A percentile compares a stretch with the other conserved stretches of the same genome.
Evolutionary conservation across 2,888 invertebrate genomes (phyloP).

Genomic region (Abrostola tripartita): DNA sequence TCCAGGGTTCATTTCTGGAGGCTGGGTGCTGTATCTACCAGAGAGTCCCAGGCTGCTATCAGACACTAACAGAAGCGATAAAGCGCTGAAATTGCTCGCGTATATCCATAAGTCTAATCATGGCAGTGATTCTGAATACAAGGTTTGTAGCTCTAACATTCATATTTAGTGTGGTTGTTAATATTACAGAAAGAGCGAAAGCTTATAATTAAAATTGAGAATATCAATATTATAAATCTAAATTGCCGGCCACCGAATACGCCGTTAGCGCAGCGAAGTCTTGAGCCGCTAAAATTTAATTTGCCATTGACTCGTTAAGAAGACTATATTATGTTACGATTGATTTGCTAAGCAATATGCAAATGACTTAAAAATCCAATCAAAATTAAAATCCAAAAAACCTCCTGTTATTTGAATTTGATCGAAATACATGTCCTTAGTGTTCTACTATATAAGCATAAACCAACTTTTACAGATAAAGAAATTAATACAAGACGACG

Average conservation of each 20-base stretch:
- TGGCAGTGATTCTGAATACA: slow-evolving; percentile 83
- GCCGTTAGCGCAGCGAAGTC: no score
- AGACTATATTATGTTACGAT: no score
- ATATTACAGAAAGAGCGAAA: no score
- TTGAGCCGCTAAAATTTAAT: no score
- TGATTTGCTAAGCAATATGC: no score
- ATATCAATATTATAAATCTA: no score
- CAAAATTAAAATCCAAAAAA: no score
- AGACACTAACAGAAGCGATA: slow-evolving; percentile 87
- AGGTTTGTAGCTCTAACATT: slow-evolving; percentile 70
- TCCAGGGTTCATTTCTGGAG: slow-evolving; percentile 89
- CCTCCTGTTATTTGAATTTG: not conserved
- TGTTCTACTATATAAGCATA: not conserved
- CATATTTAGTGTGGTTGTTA: slow-evolving; percentile 1
- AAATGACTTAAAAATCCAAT: no score
- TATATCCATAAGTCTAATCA: slow-evolving; percentile 87
- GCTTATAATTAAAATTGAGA: no score
- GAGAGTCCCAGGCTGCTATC: slow-evolving; percentile 92
- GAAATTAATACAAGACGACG: slow-evolving; percentile 77
- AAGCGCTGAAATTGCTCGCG: slow-evolving; percentile 88
- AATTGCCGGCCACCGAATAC: no score
- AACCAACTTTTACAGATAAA: slow-evolving; percentile 70
- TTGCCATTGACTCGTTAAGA: no score
- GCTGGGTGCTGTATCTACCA: slow-evolving; percentile 89
- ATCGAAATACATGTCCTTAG: not conserved